Base-by-base conservation (phyloP, 2,113 vertebrate genomes). In the Atherinomorus stipes region DNA sequence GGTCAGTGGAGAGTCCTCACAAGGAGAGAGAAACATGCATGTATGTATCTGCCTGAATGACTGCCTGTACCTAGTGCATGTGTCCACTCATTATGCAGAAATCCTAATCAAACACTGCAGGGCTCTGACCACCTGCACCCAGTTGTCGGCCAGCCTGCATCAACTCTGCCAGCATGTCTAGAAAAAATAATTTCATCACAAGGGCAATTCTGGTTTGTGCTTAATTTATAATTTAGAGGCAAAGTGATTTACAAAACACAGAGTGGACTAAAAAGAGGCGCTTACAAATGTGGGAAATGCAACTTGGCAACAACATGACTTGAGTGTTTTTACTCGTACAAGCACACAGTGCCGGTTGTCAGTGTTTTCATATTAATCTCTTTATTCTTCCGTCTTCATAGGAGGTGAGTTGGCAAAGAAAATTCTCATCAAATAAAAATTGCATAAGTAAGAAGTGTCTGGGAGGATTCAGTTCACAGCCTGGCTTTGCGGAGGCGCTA, bases 211-310 rank as follows among this genome's bases (percentile, higher is more conserved):
- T 64, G 58, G 34, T 73, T 68, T 81, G 37, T 67, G 53, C 62
- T 78, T 72, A 80, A 81, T 85, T 76, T 85, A 83, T 90, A 89
- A 87, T 85, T 85, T 66, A 79, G 62, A 85, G 80, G 75, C 51
- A 72, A 77, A 88, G 62, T 71, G 70, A 88, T 77, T 85, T 74
- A 67, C 70, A 56, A 81, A 89, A 81, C 52, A 64, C 47, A 49
- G 54, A 75, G 74, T 63, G 73, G 22, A 57, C 60, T 60, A 23
- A 82, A 73, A 78, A 76, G 61, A 26, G 11, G 51, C 64, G n/a
- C 45, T 21, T 21, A 37, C 71, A 82, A 85, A 85, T 68, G 47
- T 13, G 21, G 42, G 37, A 25, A 79, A 34, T 42, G 60, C 63
- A 76, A 56, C 75, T 76, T 81, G 82, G 75, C 75, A 81, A 37